These are phyloP conservation scores for Drosophila ogumai DNA, from an alignment of 1,140 invertebrate genomes.

Conservation along the genomic window DNA sequence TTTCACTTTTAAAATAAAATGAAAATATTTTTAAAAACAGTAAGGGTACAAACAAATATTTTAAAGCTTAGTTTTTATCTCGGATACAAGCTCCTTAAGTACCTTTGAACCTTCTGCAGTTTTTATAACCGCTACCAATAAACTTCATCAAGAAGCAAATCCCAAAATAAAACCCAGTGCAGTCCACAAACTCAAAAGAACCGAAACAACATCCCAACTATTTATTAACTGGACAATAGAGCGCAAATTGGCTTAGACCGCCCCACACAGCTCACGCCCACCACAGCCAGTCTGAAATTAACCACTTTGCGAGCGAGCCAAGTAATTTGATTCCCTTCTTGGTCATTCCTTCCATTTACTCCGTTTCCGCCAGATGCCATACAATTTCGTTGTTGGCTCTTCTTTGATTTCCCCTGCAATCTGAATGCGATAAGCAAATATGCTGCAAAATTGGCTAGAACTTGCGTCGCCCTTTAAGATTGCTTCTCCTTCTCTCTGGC, in stretches of 20 bases:
- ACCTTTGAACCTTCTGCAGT: not conserved
- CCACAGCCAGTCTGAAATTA: constrained; percentile 59
- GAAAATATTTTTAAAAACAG: no score
- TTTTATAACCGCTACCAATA: constrained; percentile 15
- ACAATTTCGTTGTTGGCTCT: constrained; percentile 35
- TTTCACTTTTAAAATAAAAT: no score
- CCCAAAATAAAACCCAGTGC: constrained; percentile 11
- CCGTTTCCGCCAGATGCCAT: constrained; percentile 38
- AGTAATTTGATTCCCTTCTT: constrained; percentile 37
- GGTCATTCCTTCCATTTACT: constrained; percentile 12
- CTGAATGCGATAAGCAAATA: constrained; percentile 40
- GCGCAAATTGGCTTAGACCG: constrained; percentile 66
- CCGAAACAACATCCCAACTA: constrained; percentile 53
- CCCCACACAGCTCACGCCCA: constrained; percentile 20
- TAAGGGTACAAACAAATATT: no score
- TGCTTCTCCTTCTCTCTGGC: not conserved
- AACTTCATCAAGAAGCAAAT: constrained; percentile 42
- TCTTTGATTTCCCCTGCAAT: constrained; percentile 18
- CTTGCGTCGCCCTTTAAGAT: constrained; percentile 16
- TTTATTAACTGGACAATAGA: constrained; percentile 74
- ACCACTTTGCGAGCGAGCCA: constrained; percentile 46
- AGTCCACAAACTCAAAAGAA: constrained; percentile 11
- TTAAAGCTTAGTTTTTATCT: not conserved
- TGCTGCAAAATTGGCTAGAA: constrained; percentile 19
- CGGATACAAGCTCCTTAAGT: not conserved